Base-by-base conservation (phyloP, 1,140 invertebrate genomes). In the Lucilia cuprina region DNA sequence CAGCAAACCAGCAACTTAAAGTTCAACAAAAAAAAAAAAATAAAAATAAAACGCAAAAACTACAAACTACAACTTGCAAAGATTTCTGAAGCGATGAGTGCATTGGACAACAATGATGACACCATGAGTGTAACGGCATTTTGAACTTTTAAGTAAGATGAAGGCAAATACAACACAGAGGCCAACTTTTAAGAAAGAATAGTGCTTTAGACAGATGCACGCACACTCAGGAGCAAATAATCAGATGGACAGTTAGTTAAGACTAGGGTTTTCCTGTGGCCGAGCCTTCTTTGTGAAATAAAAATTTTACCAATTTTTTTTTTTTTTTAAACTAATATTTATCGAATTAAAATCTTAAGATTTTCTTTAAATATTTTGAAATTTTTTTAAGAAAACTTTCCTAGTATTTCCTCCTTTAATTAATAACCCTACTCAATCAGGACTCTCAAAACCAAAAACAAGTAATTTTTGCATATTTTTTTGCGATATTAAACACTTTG, bases 91-190 rank as follows among this genome's bases (percentile, higher is more conserved):
- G 19, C 65, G 65, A 21, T 70, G 65, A 70, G 65, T 70, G 65
- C 65, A 70, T 70, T 70, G 65, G 65, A 77, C 74, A 35, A 34
- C 74, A 49, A 80, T 80, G 77, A 80, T 80, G 77, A 80, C 47
- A 21, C 41, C 41, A 49, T 49, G 17, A 49, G 77, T 25, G 77
- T 80, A 49, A 80, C 77, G 77, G 41, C 21, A 80, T 80, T 78
- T 70, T 49, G n/a, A 80, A 49, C 41, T 80, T 80, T 80, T 21
- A 80, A 49, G 5, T 50, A 49, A 80, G 25, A 30, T 8, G 75
- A 78, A 78, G 41, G 41, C 35, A 80, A 80, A 49, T 35, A 21
- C 75, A 78, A 78, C 34, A 78, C 13, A 41, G 35, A 78, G n/a
- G n/a, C 34, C 12, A 78, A 78, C 14, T 34, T 14, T n/a, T 41